phyloP scores from a whole-genome alignment of 1,140 invertebrate species.

The Galleria mellonella region DNA sequence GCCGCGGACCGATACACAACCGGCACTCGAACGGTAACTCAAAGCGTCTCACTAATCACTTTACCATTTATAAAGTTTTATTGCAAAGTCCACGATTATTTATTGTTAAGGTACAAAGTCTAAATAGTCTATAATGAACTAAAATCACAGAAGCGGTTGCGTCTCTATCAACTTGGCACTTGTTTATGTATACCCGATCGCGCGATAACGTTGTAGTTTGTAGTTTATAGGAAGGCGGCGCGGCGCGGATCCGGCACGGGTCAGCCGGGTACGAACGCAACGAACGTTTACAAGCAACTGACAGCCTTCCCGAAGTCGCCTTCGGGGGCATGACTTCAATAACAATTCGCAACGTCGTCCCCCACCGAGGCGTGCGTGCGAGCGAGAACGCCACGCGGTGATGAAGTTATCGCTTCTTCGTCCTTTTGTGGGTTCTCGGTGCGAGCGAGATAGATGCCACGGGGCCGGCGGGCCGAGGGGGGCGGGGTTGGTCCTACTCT shows the following conservation, averaged over 20 bases:
- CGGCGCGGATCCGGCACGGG: slow-evolving; percentile 35
- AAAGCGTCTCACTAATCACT: slow-evolving; percentile 1
- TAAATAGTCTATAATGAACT: slow-evolving; percentile 27
- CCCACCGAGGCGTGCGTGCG: slow-evolving; percentile 62
- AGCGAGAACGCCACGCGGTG: slow-evolving; percentile 56
- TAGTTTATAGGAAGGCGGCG: slow-evolving; percentile 35
- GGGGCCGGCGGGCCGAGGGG: slow-evolving; percentile 31
- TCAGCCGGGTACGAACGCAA: slow-evolving; percentile 59
- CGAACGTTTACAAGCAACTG: slow-evolving; percentile 69
- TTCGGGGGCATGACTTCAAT: slow-evolving; percentile 73
- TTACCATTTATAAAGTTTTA: slow-evolving; percentile 21
- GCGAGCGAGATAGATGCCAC: slow-evolving; percentile 44
- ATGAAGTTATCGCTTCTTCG: slow-evolving; percentile 72
- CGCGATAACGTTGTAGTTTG: slow-evolving; percentile 26
- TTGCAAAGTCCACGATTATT: slow-evolving; percentile 8
- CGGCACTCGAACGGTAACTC: slow-evolving; percentile 11
- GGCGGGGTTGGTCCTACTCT: slow-evolving; percentile 63
- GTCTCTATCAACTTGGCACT: slow-evolving; percentile 42
- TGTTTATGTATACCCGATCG: slow-evolving; percentile 37
- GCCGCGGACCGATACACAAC: slow-evolving; percentile 17
- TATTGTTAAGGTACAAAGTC: slow-evolving; percentile 22
- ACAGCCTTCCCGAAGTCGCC: slow-evolving; percentile 73
- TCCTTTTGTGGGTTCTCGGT: slow-evolving; percentile 62
- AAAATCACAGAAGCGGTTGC: slow-evolving; percentile 39
- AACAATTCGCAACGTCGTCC: slow-evolving; percentile 73